Percentiles rank a stretch among this genome's conserved stretches.
Conservation (phyloP, 2,888 invertebrate species). For the Thymelicus acteon region DNA sequence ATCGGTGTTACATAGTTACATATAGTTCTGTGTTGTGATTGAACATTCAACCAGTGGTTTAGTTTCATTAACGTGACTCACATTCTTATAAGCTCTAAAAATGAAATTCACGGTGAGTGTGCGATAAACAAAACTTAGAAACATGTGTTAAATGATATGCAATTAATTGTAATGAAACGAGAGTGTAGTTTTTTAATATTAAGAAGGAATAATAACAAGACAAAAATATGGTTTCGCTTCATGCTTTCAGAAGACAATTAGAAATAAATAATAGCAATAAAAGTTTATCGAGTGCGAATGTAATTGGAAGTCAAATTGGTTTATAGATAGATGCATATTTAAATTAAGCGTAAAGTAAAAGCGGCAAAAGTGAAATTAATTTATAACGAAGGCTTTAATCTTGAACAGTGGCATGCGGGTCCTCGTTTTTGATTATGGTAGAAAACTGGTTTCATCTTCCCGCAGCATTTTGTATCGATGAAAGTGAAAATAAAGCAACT, state of each 20-base stretch:
- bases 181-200: background rate
- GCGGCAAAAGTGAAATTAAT: constrained; percentile 79
- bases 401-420: constrained; percentile 73
- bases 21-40: constrained; percentile 62
- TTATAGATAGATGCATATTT: constrained; percentile 41
- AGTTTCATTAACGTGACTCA: constrained; percentile 71
- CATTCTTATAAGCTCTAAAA: constrained; percentile 70
- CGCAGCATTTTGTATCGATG: constrained; percentile 51
- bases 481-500: constrained; percentile 47
- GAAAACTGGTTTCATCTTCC: constrained; percentile 52
- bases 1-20: constrained; percentile 52
- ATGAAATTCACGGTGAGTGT: constrained; percentile 85
- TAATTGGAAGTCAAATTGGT: constrained; percentile 18
- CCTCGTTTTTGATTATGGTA: constrained; percentile 50
- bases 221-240: background rate
- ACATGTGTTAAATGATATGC: constrained; percentile 22
- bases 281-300: constrained; percentile 22
- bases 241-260: constrained; percentile 6
- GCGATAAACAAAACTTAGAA: constrained; percentile 46
- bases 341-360: constrained; percentile 69
- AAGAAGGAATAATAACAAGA: background rate
- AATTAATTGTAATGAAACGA: background rate
- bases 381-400: constrained; percentile 73
- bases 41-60: constrained; percentile 70
- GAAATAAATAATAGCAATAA: constrained; percentile 14